These are phyloP conservation scores for Atlantisia rogersi DNA, from an alignment of 2,113 vertebrate genomes.

Conservation along the genomic window DNA sequence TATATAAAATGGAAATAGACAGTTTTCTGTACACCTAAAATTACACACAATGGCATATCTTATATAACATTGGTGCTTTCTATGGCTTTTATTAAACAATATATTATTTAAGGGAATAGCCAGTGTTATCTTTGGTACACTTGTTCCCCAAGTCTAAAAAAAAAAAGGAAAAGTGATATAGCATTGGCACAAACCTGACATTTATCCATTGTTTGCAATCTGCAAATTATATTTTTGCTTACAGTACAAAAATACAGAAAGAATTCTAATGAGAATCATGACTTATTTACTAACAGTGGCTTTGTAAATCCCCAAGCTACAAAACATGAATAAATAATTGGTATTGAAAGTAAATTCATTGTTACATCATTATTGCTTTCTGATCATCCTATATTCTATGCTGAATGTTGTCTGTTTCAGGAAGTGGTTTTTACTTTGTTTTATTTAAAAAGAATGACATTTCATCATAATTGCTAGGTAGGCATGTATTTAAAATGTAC, in stretches of 20 bases:
- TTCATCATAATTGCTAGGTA: background rate
- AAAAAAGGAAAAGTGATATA: background rate
- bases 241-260: background rate
- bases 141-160: background rate
- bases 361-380: background rate
- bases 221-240: constrained; percentile 15
- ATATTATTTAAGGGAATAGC: background rate
- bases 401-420: background rate
- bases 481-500: background rate
- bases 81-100: background rate
- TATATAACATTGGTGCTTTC: background rate
- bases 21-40: background rate
- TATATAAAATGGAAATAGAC: background rate
- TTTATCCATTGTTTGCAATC: constrained; percentile 11
- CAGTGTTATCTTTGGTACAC: background rate
- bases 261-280: constrained; percentile 42
- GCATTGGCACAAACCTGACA: background rate
- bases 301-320: constrained; percentile 11
- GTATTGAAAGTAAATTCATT: background rate
- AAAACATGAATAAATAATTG: constrained; percentile 28
- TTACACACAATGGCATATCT: background rate
- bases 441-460: background rate
- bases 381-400: background rate
- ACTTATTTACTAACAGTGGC: constrained; percentile 40
- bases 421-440: background rate